Evolutionary conservation across 2,113 vertebrate species (phyloP), one percentile per base, ranked within the genome.

Genomic region (Nothoprocta perdicaria): DNA sequence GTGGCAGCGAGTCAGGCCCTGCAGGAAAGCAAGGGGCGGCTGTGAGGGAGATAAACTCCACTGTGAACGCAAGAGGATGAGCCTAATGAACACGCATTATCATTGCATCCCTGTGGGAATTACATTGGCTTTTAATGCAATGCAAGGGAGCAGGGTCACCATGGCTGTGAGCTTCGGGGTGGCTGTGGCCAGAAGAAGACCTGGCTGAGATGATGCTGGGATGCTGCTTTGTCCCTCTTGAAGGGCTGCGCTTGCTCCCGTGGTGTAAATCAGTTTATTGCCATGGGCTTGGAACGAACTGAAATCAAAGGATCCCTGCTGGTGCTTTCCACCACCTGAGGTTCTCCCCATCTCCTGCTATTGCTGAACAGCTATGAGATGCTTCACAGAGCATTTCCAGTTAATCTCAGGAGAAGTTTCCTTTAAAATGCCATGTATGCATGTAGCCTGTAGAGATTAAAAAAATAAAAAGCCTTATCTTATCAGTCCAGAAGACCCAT

Each of bases 61-160:
- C 18, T 24, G 14, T 84, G 80, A 88, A 91, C 85, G 79, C 10
- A 66, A 83, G 85, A 91, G 92, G 85, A 91, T 84, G 84, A 77
- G 65, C 61, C 79, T 68, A 23, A 78, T 89, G 7, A 72, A 23
- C 2, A 5, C 60, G 68, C 48, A 8, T 85, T 92, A 91, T 89
- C 87, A 78, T 80, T 80, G 69, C 82, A 53, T 72, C 48, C 53
- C 27, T 72, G 74, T 6, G 8, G 55, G 80, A 61, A 83, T 80
- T 92, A 89, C 66, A 0, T 2, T 46, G 57, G 26, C 41, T 87
- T 83, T 52, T 46, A 63, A 71, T 92, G 92, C 58, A 80, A n/a
- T 10, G 50, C 27, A 45, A 29, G 50, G 75, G 21, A 41, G 14
- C 23, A 40, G 40, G 43, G 22, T 19, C 1, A 1, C 53, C 50